These are phyloP conservation scores for Cassiopea xamachana DNA, from an alignment of 30 jellyfish, hydroid and myxozoan genomes.

Conservation along the genomic window DNA sequence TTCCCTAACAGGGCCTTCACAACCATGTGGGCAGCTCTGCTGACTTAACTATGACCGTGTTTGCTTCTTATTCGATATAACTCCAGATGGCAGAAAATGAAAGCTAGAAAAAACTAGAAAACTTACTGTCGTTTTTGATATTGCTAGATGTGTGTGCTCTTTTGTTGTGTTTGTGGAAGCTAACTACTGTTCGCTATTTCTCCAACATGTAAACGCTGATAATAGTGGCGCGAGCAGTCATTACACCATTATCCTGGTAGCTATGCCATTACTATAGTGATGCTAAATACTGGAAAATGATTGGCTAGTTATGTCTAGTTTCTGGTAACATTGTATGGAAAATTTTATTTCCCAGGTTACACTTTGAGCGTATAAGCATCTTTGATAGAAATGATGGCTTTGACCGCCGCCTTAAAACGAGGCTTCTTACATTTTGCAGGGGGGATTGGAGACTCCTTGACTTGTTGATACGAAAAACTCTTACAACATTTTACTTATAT, in stretches of 20 bases:
- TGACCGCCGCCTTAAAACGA: slow-evolving; percentile 9
- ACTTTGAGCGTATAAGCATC: neutral
- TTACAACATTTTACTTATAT: no score
- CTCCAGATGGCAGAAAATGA: neutral
- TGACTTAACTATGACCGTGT: neutral
- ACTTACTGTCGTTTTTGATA: neutral
- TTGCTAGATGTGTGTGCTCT: neutral
- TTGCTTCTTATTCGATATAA: neutral
- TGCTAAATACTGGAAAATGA: neutral
- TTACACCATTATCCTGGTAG: slow-evolving; percentile 52
- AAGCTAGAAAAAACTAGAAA: no score
- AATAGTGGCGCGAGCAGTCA: slow-evolving; percentile 52
- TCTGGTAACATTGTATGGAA: slow-evolving; percentile 36
- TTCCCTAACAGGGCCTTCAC: neutral
- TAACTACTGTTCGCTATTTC: neutral
- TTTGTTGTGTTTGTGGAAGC: neutral
- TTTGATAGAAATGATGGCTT: neutral
- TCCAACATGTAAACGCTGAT: neutral
- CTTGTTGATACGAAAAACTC: no score
- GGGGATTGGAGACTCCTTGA: neutral
- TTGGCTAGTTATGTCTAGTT: neutral
- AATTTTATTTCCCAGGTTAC: slow-evolving; percentile 56
- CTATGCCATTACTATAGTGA: slow-evolving; percentile 41
- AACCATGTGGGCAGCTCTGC: slow-evolving; percentile 2
- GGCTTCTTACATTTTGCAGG: neutral